phyloP scores from a whole-genome alignment of 2,113 vertebrate species.

The Fulmarus glacialis region DNA sequence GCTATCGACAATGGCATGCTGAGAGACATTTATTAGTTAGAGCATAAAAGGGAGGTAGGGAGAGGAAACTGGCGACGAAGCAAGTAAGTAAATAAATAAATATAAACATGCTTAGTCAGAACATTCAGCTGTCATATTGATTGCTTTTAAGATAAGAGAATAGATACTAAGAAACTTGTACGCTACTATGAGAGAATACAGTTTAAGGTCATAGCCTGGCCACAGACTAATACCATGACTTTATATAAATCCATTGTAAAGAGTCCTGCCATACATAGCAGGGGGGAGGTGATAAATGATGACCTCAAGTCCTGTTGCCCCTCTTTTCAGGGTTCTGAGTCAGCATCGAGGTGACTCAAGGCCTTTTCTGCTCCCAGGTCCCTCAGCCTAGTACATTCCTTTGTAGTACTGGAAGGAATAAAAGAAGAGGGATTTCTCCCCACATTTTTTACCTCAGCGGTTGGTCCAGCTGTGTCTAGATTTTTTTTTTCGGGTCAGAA shows the following conservation, averaged over 20 bases:
- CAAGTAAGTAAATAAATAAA: background rate
- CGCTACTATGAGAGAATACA: background rate
- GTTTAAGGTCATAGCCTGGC: background rate
- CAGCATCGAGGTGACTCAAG: background rate
- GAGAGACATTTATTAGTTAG: background rate
- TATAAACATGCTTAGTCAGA: background rate
- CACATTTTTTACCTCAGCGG: background rate
- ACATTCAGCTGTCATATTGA: background rate
- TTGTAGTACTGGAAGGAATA: background rate
- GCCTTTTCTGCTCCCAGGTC: background rate
- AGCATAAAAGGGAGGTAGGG: background rate
- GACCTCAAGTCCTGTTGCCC: background rate
- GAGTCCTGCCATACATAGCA: background rate
- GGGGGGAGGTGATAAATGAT: background rate
- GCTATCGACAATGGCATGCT: background rate
- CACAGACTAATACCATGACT: background rate
- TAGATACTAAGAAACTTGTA: background rate
- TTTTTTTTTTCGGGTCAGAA: background rate
- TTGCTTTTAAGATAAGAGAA: background rate
- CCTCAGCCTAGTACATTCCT: background rate
- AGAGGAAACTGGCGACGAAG: accelerated
- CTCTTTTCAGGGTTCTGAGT: background rate
- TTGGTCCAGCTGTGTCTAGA: background rate
- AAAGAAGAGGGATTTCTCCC: background rate
- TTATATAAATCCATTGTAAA: background rate